Conservation (phyloP, 2,888 invertebrate genomes). For the Eugnorisma glareosa region DNA sequence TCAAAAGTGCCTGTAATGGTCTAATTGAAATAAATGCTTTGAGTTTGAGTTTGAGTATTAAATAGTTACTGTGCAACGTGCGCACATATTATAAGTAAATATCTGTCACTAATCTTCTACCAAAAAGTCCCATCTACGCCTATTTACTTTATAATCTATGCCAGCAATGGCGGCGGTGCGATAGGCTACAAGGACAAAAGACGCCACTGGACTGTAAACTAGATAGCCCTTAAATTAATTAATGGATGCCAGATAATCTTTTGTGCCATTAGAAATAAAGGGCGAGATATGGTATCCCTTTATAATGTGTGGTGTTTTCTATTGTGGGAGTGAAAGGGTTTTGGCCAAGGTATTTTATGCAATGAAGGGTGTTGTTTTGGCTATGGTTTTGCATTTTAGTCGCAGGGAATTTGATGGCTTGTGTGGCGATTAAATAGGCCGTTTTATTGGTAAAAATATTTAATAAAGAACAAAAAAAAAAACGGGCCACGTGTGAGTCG, state of each 20-base stretch:
- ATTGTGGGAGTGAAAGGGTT: constrained; percentile 65
- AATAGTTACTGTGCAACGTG: no score
- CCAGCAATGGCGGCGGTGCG: constrained; percentile 57
- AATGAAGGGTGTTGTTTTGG: constrained; percentile 2
- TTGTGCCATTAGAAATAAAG: constrained; percentile 70
- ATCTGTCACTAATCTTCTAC: neutral
- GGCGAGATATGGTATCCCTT: constrained; percentile 57
- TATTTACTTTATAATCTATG: constrained; percentile 64
- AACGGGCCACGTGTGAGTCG: no score
- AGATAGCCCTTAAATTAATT: constrained; percentile 81
- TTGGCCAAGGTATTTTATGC: constrained; percentile 15
- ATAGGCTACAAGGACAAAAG: constrained; percentile 75
- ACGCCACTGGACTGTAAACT: constrained; percentile 77
- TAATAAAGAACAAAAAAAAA: no score
- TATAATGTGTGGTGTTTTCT: constrained; percentile 42
- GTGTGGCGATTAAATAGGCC: neutral
- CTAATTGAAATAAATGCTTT: no score
- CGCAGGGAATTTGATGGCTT: constrained; percentile 5
- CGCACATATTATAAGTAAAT: neutral
- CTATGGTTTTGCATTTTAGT: constrained; percentile 5
- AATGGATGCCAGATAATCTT: constrained; percentile 73
- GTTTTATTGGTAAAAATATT: neutral
- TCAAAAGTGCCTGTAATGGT: no score
- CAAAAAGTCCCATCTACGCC: constrained; percentile 39
- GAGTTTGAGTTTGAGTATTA: no score